Evolutionary conservation across 2,797 vertebrate genomes (phyloP).

Genomic region (Nyctalus aviator): DNA sequence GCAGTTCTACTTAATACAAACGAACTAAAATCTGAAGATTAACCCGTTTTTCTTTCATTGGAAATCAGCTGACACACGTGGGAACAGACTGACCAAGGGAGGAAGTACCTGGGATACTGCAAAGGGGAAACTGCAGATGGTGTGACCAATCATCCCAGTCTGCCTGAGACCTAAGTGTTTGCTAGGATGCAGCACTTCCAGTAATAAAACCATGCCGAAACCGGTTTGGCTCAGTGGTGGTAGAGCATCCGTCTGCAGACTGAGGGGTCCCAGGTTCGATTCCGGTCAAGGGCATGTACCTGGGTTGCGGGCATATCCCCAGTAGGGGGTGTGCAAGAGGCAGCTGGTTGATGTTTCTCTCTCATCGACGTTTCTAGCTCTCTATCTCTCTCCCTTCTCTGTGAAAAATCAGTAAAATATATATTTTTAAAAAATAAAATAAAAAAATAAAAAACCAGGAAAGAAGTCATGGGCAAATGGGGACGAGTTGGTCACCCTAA

Average conservation of each 20-base stretch:
- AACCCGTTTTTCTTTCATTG: not conserved
- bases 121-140: not conserved
- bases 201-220: conserved; percentile 2
- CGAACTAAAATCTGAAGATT: not conserved
- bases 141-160: not conserved
- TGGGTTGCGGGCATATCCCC: too few species aligned
- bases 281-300: too few species aligned
- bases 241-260: too few species aligned
- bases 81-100: not conserved
- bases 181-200: not conserved
- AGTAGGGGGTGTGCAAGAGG: too few species aligned
- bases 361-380: too few species aligned
- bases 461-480: not conserved
- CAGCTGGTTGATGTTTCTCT: too few species aligned
- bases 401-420: too few species aligned
- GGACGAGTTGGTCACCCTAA: not conserved
- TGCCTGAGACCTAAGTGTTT: not conserved
- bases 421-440: too few species aligned
- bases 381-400: too few species aligned
- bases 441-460: conserved; percentile 15
- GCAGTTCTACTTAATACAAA: not conserved
- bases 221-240: too few species aligned
- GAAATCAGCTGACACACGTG: not conserved
- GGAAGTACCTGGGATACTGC: not conserved
- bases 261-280: too few species aligned